Base-by-base conservation (phyloP, 2,888 invertebrate species). In the Yponomeuta evonymella region DNA sequence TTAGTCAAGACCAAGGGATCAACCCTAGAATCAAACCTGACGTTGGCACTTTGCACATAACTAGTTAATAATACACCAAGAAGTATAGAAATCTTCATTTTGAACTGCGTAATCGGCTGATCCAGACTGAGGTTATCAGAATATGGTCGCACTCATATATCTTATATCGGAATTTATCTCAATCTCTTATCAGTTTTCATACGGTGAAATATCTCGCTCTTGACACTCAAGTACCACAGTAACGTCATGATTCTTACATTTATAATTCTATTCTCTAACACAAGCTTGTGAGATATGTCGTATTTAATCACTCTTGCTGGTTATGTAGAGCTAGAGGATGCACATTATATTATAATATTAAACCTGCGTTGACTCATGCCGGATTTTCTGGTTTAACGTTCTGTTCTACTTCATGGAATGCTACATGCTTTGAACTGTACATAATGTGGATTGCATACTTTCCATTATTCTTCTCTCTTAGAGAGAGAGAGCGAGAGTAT, bases 1-100 rank as follows among this genome's bases (percentile, higher is more conserved):
- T 81, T 78, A 62, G 87, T 81, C 5, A 88, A 74, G n/a, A 91
- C 91, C 51, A 92, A 76, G 0, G 91, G 91, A 74, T 92, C 91
- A 9, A 91, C 85, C 74, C 89, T 85, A 9, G 80, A 73, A 73
- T 84, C 74, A 51, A 75, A 12, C 51, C 51, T 58, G 51, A 58
- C 15, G 15, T 58, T 58, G 5, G 12, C 77, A 75, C 80, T 71
- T 66, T 74, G 71, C 58, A 74, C 79, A 76, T 74, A 76, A 71
- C 72, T 75, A 11, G 78, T 73, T 58, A 76, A 48, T 73, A 85
- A 10, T 36, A 77, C 69, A 69, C 74, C 76, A 72, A 82, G 71
- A 73, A 79, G 69, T 72, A 75, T 71, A 65, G 65, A 2, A 10
- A 29, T 58, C 12, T 79, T 78, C 83, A 83, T 84, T 74, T 73